Evolutionary conservation across 2,888 invertebrate species (phyloP).

Genomic region (Cantharis flavilabris): DNA sequence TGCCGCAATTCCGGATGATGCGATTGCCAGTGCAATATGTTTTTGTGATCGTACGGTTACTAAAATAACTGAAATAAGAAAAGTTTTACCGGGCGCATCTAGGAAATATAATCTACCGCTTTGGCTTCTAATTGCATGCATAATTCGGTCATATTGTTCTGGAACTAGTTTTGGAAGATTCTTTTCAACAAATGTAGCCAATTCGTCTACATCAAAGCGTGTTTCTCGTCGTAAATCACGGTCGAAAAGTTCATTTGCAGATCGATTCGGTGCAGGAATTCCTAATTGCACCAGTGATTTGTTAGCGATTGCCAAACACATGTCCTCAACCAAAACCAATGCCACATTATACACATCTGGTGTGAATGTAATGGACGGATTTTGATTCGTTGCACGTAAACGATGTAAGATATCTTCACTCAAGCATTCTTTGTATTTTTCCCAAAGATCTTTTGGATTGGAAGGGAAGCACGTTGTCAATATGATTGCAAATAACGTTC

Average conservation of each 20-base stretch:
- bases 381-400: no score
- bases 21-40: constrained; percentile 49
- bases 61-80: constrained; percentile 46
- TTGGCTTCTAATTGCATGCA: background rate
- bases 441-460: constrained; percentile 13
- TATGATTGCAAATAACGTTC: no score
- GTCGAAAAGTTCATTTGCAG: background rate
- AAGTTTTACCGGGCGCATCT: constrained; percentile 47
- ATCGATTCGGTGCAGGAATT: background rate
- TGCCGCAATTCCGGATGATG: constrained; percentile 53
- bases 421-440: constrained; percentile 33
- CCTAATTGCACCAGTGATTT: background rate
- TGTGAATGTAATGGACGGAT: background rate
- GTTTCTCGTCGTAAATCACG: background rate
- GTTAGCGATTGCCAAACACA: no score
- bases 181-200: background rate
- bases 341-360: background rate
- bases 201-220: background rate
- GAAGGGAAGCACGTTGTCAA: no score
- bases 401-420: constrained; percentile 24
- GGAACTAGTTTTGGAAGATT: background rate
- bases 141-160: background rate
- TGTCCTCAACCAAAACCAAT: background rate
- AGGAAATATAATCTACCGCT: constrained; percentile 19
- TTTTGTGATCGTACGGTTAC: constrained; percentile 34